Percentiles rank a stretch among this genome's conserved stretches.
Conservation (phyloP, 2,797 vertebrate genomes). For the Sebastolobus altivelis region DNA sequence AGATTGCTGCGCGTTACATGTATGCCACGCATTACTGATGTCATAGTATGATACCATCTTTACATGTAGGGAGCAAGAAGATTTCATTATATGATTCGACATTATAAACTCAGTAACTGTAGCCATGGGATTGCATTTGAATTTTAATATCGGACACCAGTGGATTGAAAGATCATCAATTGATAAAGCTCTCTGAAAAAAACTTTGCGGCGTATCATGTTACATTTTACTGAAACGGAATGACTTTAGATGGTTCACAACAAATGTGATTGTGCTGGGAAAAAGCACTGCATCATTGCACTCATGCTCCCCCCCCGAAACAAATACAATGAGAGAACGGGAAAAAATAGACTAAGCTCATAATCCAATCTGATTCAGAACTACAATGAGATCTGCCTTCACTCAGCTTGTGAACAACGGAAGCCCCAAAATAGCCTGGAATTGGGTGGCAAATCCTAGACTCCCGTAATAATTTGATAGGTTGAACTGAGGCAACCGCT, state of each 20-base stretch:
- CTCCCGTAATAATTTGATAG: slow-evolving; percentile 28
- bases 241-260: slow-evolving; percentile 42
- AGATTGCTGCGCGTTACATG: slow-evolving; percentile 37
- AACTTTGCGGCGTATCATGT: slow-evolving; percentile 39
- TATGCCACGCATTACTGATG: slow-evolving; percentile 45
- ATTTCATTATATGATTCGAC: slow-evolving; percentile 75
- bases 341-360: slow-evolving; percentile 63
- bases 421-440: slow-evolving; percentile 36
- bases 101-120: slow-evolving; percentile 43
- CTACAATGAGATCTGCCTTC: slow-evolving; percentile 63
- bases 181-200: slow-evolving; percentile 62
- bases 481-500: slow-evolving; percentile 12
- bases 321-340: slow-evolving; percentile 57
- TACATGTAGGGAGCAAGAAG: slow-evolving; percentile 36
- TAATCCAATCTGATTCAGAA: slow-evolving; percentile 76
- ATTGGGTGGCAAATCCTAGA: slow-evolving; percentile 50
- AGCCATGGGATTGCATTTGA: slow-evolving; percentile 39
- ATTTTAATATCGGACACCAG: slow-evolving; percentile 54
- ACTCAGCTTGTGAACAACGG: slow-evolving; percentile 43
- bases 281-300: slow-evolving; percentile 35
- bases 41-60: slow-evolving; percentile 49
- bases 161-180: slow-evolving; percentile 46
- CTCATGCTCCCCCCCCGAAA: slow-evolving; percentile 33
- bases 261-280: slow-evolving; percentile 44
- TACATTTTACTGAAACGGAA: slow-evolving; percentile 40